Conservation (phyloP, 2,797 vertebrate species). For the Clarias platycephalus region DNA sequence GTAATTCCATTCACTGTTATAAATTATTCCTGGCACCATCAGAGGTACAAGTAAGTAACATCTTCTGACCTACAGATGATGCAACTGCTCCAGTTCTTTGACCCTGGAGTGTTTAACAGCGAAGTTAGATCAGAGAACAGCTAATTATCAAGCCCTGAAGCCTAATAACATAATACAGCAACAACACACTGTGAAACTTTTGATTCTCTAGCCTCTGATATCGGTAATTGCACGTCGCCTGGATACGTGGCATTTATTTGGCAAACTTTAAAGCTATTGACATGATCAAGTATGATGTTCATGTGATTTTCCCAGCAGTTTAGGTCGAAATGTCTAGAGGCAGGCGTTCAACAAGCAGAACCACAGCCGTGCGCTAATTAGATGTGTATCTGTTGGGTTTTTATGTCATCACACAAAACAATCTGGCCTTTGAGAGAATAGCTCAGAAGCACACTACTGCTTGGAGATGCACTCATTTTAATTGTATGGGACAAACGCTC, state of each 20-base stretch:
- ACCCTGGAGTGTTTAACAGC: conserved; percentile 22
- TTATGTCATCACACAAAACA: conserved; percentile 43
- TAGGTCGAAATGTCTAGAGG: conserved; percentile 30
- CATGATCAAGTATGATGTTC: conserved; percentile 28
- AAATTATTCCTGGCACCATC: background rate
- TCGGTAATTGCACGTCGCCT: background rate
- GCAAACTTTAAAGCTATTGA: conserved; percentile 20
- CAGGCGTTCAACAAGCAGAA: conserved; percentile 39
- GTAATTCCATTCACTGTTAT: background rate
- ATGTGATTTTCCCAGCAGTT: conserved; percentile 17
- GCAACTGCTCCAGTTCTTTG: conserved; percentile 5
- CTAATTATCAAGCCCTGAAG: conserved; percentile 20
- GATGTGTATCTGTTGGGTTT: conserved; percentile 45
- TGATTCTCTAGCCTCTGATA: conserved; percentile 1
- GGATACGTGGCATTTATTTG: conserved; percentile 10
- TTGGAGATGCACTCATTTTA: conserved; percentile 47
- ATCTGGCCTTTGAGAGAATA: conserved; percentile 50
- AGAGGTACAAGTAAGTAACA: background rate
- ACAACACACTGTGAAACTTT: conserved; percentile 10
- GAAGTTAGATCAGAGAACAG: background rate
- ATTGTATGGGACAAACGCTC: conserved; percentile 49
- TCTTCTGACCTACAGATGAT: conserved; percentile 16
- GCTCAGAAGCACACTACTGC: conserved; percentile 33
- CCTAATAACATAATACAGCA: background rate
- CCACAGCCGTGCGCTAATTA: conserved; percentile 49